Percentiles rank a stretch among this genome's conserved stretches.
These are phyloP conservation scores for Hipposideros armiger DNA, from an alignment of 2,113 vertebrate genomes.

Conservation along the genomic window DNA sequence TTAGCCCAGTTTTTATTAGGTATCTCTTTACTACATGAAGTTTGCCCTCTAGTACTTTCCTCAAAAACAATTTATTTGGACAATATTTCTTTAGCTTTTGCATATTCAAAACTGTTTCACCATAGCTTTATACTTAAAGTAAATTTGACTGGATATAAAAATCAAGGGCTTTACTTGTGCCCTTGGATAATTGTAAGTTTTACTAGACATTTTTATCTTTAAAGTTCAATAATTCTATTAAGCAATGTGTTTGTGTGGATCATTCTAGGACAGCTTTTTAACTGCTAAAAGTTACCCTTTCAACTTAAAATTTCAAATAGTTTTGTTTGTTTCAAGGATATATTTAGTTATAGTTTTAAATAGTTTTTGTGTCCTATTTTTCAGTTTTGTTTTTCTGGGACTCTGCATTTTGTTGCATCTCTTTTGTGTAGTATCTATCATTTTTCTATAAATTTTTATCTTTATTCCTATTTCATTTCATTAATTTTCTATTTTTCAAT, in stretches of 20 bases:
- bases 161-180: not conserved
- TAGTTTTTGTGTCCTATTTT: not conserved
- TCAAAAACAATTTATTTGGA: not conserved
- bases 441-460: not conserved
- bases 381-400: not conserved
- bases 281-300: not conserved
- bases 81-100: not conserved
- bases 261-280: not conserved
- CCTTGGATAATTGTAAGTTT: not conserved
- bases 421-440: not conserved
- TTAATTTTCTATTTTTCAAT: not conserved
- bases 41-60: not conserved
- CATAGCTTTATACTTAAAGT: not conserved
- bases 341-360: not conserved
- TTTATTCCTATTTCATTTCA: not conserved
- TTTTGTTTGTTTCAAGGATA: not conserved
- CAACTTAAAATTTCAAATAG: slow-evolving; percentile 1
- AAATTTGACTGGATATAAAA: not conserved
- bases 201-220: not conserved
- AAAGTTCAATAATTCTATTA: not conserved
- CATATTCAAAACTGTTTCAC: not conserved
- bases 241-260: not conserved
- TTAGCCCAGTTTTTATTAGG: not conserved
- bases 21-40: not conserved
- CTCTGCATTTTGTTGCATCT: not conserved